These are phyloP conservation scores for Acanthornis magna DNA, from an alignment of 2,797 vertebrate species.

Conservation along the genomic window DNA sequence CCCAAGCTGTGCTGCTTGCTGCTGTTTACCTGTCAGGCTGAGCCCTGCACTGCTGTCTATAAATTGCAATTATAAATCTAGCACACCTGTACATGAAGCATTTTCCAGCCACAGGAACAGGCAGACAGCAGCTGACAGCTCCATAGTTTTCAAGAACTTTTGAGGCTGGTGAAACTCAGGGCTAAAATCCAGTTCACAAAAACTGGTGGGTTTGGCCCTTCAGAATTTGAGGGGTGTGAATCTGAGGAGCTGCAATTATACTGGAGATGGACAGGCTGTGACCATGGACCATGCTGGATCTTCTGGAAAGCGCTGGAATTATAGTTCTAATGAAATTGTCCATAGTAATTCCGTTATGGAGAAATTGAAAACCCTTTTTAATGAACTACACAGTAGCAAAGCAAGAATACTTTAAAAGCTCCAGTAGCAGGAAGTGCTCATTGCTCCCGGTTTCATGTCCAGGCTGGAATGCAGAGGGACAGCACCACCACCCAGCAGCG, in stretches of 20 bases:
- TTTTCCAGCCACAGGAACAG: background rate
- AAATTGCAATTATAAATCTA: background rate
- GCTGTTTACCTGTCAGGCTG: background rate
- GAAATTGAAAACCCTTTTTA: constrained; percentile 70
- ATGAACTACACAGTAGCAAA: constrained; percentile 74
- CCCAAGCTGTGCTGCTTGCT: background rate
- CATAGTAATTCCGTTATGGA: constrained; percentile 72
- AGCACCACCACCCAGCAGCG: constrained; percentile 21
- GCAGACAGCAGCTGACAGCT: constrained; percentile 2
- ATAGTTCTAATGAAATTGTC: constrained; percentile 75
- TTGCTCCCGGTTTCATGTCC: constrained; percentile 57
- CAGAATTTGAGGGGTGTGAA: constrained; percentile 9
- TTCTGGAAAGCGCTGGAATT: constrained; percentile 67
- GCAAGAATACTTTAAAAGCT: constrained; percentile 68
- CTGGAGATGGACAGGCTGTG: constrained; percentile 50
- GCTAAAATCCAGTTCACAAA: constrained; percentile 19
- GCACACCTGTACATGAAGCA: background rate
- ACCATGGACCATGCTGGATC: constrained; percentile 41
- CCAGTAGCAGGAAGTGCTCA: constrained; percentile 65
- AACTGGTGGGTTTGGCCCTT: constrained; percentile 53
- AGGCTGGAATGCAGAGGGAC: constrained; percentile 57
- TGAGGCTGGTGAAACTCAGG: background rate
- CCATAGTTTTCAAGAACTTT: constrained; percentile 17
- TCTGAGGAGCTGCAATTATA: constrained; percentile 40
- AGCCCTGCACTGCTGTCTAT: background rate